Base-by-base conservation (phyloP, 2,888 invertebrate species). In the Cryptophagus acutangulus region DNA sequence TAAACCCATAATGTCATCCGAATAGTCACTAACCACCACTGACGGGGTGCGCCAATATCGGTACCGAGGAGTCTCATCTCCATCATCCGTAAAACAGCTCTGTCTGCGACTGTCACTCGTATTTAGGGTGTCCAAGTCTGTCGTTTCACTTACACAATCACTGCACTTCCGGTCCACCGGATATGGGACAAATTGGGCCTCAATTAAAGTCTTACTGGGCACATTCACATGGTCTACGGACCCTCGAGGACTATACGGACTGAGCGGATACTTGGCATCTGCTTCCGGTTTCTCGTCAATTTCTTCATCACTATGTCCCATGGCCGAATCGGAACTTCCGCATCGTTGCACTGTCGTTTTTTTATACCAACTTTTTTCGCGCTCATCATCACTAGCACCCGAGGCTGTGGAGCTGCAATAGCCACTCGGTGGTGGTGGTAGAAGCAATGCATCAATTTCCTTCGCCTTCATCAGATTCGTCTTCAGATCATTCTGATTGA, bases 21-120 rank as follows among this genome's bases (percentile, higher is more conserved):
- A 87, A 60, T 88, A 88, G 65, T 90, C 90, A 59, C 87, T 88
- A 28, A 90, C 87, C 2, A 90, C 87, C 31, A 90, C 88, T 39
- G 88, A 88, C 0, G 90, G 90, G 0, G 88, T 87, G 43, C 88
- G 71, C 67, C 86, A 84, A 56, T 81, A 85, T 2, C 79, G 69
- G 39, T 73, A 58, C 72, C 59, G 54, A 70, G 73, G 48, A 15
- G 49, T 48, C 41, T 69, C 67, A 24, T 68, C 76, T 60, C 49
- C 73, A 51, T 71, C 68, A 38, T 74, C 74, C 10, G 73, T 69
- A 33, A 63, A 64, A 49, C 72, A 73, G 57, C 74, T 76, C 38
- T 75, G 74, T 16, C 76, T 69, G 0, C 75, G 63, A 35, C 65
- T 61, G 26, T 62, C 55, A 18, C 46, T 49, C 13, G 40, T 40